Conservation (phyloP, 2,113 vertebrate genomes). For the Craseonycteris thonglongyai region DNA sequence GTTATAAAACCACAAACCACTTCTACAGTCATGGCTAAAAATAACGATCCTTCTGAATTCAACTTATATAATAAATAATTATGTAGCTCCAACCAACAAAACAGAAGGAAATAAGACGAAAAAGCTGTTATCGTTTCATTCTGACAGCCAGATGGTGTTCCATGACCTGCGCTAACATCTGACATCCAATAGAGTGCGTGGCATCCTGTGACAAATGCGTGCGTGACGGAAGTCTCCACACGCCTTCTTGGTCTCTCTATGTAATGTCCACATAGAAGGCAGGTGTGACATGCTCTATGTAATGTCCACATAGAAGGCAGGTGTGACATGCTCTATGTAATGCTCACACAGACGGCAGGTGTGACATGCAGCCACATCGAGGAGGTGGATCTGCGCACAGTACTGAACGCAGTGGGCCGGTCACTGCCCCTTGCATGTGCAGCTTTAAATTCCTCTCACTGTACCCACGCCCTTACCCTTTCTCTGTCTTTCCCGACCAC, state of each 20-base stretch:
- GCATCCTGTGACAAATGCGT: fast-evolving
- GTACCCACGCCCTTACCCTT: background rate
- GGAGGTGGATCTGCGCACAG: fast-evolving
- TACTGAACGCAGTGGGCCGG: fast-evolving
- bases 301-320: fast-evolving
- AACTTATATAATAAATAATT: background rate
- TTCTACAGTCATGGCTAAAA: background rate
- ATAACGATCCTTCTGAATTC: background rate
- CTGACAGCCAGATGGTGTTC: background rate
- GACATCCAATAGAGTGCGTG: background rate
- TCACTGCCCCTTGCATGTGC: background rate
- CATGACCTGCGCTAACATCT: background rate
- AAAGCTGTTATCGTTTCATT: background rate
- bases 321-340: background rate
- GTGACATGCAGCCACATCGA: background rate
- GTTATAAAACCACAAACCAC: background rate
- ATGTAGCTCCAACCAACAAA: background rate
- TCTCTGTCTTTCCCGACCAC: fast-evolving
- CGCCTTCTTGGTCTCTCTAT: background rate
- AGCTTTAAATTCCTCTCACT: background rate
- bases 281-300: fast-evolving
- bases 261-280: background rate
- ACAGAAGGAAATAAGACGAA: background rate
- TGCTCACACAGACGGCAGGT: fast-evolving
- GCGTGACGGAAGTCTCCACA: background rate